Percentiles rank a stretch among this genome's conserved stretches.
Evolutionary conservation across 2,113 vertebrate species (phyloP).

Genomic region (Brachyhypopomus gauderio): DNA sequence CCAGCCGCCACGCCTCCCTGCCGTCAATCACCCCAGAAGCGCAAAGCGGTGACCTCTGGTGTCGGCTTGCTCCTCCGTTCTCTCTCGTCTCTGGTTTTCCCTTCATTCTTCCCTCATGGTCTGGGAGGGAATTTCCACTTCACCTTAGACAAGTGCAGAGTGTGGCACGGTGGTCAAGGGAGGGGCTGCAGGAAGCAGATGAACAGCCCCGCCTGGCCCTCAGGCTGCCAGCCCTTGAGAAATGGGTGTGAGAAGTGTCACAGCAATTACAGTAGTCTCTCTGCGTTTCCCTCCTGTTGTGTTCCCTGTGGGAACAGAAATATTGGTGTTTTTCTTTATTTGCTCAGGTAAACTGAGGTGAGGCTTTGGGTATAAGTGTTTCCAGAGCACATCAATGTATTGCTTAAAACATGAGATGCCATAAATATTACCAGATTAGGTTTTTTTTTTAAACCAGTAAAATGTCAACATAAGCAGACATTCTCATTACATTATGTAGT

Average conservation of each 20-base stretch:
- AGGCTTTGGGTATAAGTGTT: conserved; percentile 25
- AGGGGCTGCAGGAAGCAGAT: conserved; percentile 32
- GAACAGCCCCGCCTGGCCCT: conserved; percentile 39
- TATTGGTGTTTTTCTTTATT: conserved; percentile 22
- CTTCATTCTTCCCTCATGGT: neutral
- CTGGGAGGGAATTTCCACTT: conserved; percentile 40
- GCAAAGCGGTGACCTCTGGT: neutral
- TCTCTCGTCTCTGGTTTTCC: conserved; percentile 22
- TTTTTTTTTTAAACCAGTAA: neutral
- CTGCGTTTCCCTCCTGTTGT: conserved; percentile 27
- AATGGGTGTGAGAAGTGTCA: conserved; percentile 72
- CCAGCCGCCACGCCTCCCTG: conserved; percentile 31
- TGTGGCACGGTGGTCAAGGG: neutral
- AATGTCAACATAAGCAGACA: neutral
- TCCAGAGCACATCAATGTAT: conserved; percentile 3
- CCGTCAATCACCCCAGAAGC: conserved; percentile 6
- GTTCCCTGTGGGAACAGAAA: conserved; percentile 45
- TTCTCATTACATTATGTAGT: neutral
- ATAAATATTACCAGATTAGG: neutral
- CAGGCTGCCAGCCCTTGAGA: conserved; percentile 57
- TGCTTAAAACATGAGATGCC: too few species aligned
- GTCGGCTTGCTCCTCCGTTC: conserved; percentile 1
- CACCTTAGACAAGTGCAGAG: neutral
- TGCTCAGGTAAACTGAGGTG: conserved; percentile 46
- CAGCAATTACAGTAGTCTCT: conserved; percentile 71